Evolutionary conservation across 2,888 invertebrate genomes (phyloP).

Genomic region (Dyspetes luteomarginatus): DNA sequence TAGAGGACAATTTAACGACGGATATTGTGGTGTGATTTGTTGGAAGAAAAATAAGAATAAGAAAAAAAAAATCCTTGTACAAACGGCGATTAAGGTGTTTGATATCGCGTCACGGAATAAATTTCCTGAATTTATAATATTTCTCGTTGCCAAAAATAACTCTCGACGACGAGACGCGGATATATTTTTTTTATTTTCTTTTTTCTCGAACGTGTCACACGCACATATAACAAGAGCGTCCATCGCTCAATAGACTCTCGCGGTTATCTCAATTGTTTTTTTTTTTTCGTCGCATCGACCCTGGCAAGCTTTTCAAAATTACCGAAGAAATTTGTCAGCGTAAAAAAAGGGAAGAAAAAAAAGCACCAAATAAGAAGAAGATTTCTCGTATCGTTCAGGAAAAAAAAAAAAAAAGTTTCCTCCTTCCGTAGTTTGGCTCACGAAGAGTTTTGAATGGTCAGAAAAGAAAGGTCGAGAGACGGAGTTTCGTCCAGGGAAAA

Average conservation of each 20-base stretch:
- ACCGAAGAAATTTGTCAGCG: background rate
- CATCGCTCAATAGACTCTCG: background rate
- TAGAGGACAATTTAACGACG: constrained; percentile 4
- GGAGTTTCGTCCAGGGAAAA: background rate
- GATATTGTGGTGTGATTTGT: constrained; percentile 29
- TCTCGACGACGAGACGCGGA: background rate
- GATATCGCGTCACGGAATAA: constrained; percentile 32
- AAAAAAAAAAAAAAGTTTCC: background rate
- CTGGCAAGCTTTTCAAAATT: background rate
- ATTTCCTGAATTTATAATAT: constrained; percentile 1
- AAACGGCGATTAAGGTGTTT: constrained; percentile 24
- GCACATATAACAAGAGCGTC: background rate
- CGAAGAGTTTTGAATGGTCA: too few species aligned
- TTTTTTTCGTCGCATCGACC: background rate
- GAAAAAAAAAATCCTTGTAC: constrained; percentile 17
- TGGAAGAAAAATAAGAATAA: constrained; percentile 19
- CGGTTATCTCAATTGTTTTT: background rate
- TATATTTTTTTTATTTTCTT: background rate
- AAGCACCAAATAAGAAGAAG: too few species aligned
- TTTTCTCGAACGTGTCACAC: background rate
- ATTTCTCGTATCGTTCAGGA: background rate
- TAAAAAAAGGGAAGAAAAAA: too few species aligned
- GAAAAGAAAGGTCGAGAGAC: background rate
- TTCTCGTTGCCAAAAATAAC: background rate
- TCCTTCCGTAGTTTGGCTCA: background rate